Evolutionary conservation across 1,140 invertebrate species (phyloP).

Genomic region (Nebria ingens): DNA sequence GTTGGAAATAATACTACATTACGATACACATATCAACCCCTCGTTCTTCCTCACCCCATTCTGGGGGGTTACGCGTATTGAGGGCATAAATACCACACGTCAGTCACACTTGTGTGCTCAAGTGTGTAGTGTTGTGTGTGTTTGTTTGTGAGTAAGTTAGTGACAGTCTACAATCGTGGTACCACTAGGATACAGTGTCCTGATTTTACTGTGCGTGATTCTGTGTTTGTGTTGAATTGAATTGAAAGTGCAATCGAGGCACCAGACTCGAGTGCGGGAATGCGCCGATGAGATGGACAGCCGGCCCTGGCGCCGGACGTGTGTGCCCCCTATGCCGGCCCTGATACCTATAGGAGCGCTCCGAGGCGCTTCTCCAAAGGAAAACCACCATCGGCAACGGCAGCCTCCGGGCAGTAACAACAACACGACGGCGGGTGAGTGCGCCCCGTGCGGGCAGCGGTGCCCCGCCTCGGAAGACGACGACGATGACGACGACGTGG

Average conservation of each 20-base stretch:
- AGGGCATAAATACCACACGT: too few relatives aligned
- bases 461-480: not conserved
- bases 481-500: not conserved
- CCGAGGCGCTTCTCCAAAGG: slow-evolving; percentile 14
- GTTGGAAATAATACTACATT: too few relatives aligned
- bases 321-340: slow-evolving; percentile 32
- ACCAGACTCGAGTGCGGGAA: not conserved
- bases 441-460: not conserved
- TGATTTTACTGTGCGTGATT: too few relatives aligned
- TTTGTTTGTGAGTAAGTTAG: too few relatives aligned
- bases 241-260: not conserved
- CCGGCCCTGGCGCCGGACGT: not conserved
- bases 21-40: too few relatives aligned
- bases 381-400: slow-evolving; percentile 14
- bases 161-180: too few relatives aligned
- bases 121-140: too few relatives aligned
- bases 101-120: too few relatives aligned
- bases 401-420: slow-evolving; percentile 9
- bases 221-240: too few relatives aligned
- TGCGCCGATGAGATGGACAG: slow-evolving; percentile 20
- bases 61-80: too few relatives aligned
- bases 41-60: too few relatives aligned
- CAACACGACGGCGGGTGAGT: slow-evolving; percentile 11
- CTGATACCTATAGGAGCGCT: slow-evolving; percentile 32
- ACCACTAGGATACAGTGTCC: too few relatives aligned